Percentiles rank a stretch among this genome's conserved stretches.
phyloP scores from a whole-genome alignment of 1,140 invertebrate species.

The Drosophila takahashii region DNA sequence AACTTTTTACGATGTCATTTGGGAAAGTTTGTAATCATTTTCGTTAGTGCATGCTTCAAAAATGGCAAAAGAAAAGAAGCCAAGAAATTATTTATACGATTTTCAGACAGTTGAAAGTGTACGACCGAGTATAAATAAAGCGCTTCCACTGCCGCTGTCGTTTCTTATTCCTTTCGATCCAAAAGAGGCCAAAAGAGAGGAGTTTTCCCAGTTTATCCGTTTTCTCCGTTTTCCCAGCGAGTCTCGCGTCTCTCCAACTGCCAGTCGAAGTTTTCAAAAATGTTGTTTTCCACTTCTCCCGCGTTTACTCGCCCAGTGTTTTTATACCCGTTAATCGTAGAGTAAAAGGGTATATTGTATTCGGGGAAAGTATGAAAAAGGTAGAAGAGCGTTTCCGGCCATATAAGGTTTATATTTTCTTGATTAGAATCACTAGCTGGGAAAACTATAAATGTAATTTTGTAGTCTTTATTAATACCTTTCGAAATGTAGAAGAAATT shows the following conservation, averaged over 20 bases:
- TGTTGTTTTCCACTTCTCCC: conserved; percentile 30
- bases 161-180: conserved; percentile 17
- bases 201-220: not conserved
- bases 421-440: too few relatives aligned
- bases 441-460: too few relatives aligned
- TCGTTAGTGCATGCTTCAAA: conserved; percentile 70
- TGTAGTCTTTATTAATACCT: too few relatives aligned
- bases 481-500: too few relatives aligned
- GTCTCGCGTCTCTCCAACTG: conserved; percentile 13
- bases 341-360: too few relatives aligned
- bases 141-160: not conserved
- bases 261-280: conserved; percentile 58
- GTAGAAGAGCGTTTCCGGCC: too few relatives aligned
- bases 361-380: too few relatives aligned
- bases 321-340: too few relatives aligned
- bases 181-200: not conserved
- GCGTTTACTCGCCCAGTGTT: conserved; percentile 9
- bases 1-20: conserved; percentile 80
- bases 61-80: conserved; percentile 59
- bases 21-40: conserved; percentile 79
- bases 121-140: conserved; percentile 59
- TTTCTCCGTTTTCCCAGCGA: not conserved
- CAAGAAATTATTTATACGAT: conserved; percentile 76
- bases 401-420: too few relatives aligned
- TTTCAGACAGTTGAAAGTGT: conserved; percentile 59